A percentile compares a stretch with the other conserved stretches of the same genome.
Evolutionary conservation across 2,113 vertebrate species (phyloP).

Genomic region (Excalfactoria chinensis): DNA sequence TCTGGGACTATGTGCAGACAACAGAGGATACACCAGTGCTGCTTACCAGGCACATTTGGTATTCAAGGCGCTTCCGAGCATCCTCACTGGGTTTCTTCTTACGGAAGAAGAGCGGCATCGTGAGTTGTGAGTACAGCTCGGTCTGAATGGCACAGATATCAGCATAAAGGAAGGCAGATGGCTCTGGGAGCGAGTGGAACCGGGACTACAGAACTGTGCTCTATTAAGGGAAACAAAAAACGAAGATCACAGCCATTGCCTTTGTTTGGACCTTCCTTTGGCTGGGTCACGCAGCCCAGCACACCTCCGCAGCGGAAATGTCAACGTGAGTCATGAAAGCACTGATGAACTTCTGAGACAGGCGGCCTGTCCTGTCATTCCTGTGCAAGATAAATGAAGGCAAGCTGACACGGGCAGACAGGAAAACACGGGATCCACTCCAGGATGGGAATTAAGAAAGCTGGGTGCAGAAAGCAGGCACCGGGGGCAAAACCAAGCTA

Average conservation of each 20-base stretch:
- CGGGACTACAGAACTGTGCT: neutral
- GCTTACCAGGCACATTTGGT: constrained; percentile 92
- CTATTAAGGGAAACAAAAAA: accelerated
- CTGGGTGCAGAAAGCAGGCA: neutral
- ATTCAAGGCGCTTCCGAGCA: constrained; percentile 89
- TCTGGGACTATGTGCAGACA: neutral
- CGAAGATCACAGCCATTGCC: neutral
- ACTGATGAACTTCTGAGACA: neutral
- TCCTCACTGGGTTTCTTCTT: constrained; percentile 91
- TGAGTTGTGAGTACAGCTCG: neutral
- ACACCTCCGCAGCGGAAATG: accelerated
- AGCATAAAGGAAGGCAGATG: neutral
- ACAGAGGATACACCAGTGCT: accelerated
- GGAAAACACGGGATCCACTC: neutral
- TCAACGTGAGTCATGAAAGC: accelerated
- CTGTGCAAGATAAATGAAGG: neutral
- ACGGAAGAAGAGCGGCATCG: constrained; percentile 91
- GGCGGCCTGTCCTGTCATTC: neutral
- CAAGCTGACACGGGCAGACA: neutral
- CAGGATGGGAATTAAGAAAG: neutral
- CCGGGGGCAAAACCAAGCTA: neutral
- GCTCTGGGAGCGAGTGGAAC: neutral
- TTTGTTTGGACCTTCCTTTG: neutral
- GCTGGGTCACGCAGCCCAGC: neutral
- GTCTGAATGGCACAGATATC: neutral